phyloP scores from a whole-genome alignment of 30 jellyfish, hydroid and myxozoan species.

The Turritopsis dohrnii region DNA sequence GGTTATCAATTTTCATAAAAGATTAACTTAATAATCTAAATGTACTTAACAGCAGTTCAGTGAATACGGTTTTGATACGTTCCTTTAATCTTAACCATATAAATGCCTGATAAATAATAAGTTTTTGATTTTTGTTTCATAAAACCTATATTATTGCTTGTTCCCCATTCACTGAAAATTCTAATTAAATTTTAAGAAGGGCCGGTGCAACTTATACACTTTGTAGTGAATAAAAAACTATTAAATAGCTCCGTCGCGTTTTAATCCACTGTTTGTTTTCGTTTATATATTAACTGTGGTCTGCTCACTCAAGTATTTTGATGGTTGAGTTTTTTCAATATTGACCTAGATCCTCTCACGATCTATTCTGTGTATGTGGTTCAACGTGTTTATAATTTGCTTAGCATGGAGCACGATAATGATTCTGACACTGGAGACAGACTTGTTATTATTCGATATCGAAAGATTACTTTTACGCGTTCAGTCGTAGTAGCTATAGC shows the following conservation, averaged over 20 bases:
- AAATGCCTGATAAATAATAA: not conserved
- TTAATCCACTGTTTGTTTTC: not conserved
- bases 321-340: not conserved
- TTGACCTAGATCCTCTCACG: not conserved
- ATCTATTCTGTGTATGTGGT: not conserved
- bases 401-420: no score
- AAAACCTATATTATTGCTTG: not conserved
- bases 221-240: not conserved
- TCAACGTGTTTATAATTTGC: no score
- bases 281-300: not conserved
- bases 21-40: not conserved
- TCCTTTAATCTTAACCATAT: not conserved
- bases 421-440: not conserved
- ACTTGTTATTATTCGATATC: not conserved
- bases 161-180: not conserved
- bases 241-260: not conserved
- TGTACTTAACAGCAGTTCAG: not conserved
- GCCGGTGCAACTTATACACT: not conserved
- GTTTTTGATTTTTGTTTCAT: not conserved
- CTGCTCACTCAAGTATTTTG: not conserved
- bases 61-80: not conserved
- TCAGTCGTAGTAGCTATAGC: not conserved
- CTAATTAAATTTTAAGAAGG: not conserved
- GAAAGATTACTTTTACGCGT: not conserved
- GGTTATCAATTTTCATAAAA: not conserved